Conservation (phyloP, 2,113 vertebrate genomes). For the Micronisus gabar region DNA sequence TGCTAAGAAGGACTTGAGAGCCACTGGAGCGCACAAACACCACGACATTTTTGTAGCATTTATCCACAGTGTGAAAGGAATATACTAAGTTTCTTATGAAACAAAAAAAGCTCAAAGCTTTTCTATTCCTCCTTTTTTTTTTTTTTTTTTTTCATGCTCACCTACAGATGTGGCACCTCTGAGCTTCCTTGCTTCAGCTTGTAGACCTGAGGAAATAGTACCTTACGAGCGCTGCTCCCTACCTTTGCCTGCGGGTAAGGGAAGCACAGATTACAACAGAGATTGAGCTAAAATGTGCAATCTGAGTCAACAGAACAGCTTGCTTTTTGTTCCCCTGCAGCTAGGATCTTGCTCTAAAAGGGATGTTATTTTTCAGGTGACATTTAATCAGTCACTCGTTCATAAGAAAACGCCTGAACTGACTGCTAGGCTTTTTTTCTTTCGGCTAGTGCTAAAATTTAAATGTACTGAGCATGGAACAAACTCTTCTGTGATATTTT, state of each 20-base stretch:
- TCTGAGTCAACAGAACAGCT: background rate
- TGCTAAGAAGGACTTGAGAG: background rate
- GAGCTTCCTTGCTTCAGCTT: background rate
- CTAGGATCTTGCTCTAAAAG: background rate
- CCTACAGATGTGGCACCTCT: background rate
- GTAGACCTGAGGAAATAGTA: background rate
- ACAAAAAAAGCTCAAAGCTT: background rate
- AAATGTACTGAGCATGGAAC: background rate
- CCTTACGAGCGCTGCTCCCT: background rate
- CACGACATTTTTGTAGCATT: background rate
- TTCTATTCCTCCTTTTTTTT: background rate
- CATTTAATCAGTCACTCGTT: background rate
- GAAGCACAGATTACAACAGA: background rate
- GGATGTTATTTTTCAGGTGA: background rate
- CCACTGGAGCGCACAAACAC: background rate
- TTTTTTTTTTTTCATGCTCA: background rate
- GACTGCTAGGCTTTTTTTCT: background rate
- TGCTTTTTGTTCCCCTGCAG: background rate
- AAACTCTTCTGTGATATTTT: background rate
- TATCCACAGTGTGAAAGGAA: background rate
- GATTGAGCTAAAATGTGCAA: background rate
- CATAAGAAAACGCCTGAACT: background rate
- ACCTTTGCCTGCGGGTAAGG: rapidly evolving
- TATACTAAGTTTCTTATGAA: background rate
- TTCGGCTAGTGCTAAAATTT: background rate